These are phyloP conservation scores for Rhopalosiphum maidis DNA, from an alignment of 1,140 invertebrate genomes.

Conservation along the genomic window DNA sequence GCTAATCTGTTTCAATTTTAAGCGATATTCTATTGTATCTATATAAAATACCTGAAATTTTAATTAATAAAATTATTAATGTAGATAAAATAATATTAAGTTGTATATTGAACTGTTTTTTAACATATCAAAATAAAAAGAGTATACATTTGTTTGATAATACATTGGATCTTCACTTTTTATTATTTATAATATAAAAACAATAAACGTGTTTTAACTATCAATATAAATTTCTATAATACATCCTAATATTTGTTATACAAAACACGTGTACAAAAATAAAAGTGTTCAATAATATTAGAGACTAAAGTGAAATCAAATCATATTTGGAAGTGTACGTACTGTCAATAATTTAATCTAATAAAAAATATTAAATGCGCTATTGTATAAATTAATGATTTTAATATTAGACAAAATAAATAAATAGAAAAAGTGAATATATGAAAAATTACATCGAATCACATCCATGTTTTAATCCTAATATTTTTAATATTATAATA, in stretches of 20 bases:
- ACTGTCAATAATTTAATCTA: background rate
- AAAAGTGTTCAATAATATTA: background rate
- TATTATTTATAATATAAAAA: background rate
- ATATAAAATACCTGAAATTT: background rate
- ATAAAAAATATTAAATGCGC: background rate
- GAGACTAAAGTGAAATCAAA: background rate
- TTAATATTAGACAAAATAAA: background rate
- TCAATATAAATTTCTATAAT: slow-evolving; percentile 7
- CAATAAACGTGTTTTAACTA: background rate
- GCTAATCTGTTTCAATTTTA: background rate
- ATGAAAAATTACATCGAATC: background rate
- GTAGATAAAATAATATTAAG: background rate
- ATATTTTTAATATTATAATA: background rate
- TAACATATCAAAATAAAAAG: background rate
- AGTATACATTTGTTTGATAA: background rate
- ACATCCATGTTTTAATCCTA: background rate
- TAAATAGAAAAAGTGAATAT: background rate
- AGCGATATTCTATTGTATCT: background rate
- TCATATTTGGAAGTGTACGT: background rate
- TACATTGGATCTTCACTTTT: background rate
- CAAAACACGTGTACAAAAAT: background rate
- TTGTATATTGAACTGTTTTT: background rate
- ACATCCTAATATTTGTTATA: background rate
- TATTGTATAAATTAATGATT: background rate
- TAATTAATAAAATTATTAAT: too few species aligned